phyloP scores from a whole-genome alignment of 2,888 invertebrate species.

The Bellardia bayeri region DNA sequence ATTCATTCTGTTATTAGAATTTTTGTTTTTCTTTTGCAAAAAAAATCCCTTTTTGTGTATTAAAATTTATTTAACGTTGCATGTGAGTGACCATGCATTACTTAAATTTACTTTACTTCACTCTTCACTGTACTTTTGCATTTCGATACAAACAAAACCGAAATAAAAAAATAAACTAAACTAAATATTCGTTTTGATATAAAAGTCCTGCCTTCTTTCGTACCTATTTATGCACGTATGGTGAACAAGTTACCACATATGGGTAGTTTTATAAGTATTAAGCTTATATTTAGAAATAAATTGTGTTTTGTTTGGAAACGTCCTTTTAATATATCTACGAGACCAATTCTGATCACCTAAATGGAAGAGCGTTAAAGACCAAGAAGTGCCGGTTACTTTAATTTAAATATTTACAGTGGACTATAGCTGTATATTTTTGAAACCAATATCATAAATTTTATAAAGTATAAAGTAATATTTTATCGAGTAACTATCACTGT shows the following conservation, averaged over 20 bases:
- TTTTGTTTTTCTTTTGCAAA: constrained; percentile 33
- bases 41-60: constrained; percentile 23
- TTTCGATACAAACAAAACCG: constrained; percentile 39
- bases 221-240: background rate
- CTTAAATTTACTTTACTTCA: constrained; percentile 14
- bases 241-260: background rate
- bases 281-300: no score
- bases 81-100: constrained; percentile 71
- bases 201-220: constrained; percentile 10
- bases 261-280: constrained; percentile 7
- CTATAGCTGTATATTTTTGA: no score
- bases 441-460: no score
- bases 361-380: no score
- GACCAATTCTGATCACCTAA: no score
- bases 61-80: constrained; percentile 69
- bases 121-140: constrained; percentile 38
- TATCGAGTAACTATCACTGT: no score
- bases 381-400: no score
- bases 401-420: no score
- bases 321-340: no score
- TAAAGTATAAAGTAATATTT: no score
- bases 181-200: constrained; percentile 19
- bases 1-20: constrained; percentile 53
- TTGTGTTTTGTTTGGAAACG: no score
- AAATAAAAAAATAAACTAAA: background rate